Evolutionary conservation across 2,888 invertebrate genomes (phyloP).

Genomic region (Rhingia rostrata): DNA sequence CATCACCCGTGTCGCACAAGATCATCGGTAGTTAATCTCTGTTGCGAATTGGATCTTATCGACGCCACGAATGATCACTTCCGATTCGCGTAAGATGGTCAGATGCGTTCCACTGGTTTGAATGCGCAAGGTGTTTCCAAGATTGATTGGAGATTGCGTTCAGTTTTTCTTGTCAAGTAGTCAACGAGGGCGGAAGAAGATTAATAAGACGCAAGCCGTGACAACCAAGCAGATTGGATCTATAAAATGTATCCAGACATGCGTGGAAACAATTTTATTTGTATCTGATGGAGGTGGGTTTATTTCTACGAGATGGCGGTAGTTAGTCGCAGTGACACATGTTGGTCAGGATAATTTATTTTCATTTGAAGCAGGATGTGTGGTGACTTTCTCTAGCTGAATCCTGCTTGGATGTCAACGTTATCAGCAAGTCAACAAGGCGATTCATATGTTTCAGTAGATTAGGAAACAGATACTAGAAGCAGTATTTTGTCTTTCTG

Average conservation of each 20-base stretch:
- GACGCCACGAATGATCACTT: conserved; percentile 32
- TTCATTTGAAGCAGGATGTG: background rate
- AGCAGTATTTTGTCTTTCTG: too few relatives aligned
- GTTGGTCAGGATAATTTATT: background rate
- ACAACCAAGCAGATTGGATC: conserved; percentile 20
- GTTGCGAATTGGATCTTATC: conserved; percentile 23
- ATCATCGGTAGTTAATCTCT: conserved; percentile 39
- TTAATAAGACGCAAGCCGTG: conserved; percentile 6
- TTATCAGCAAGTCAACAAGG: too few relatives aligned
- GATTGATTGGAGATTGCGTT: conserved; percentile 1
- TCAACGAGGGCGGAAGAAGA: background rate
- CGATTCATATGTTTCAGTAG: too few relatives aligned
- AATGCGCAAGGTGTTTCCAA: conserved; percentile 36
- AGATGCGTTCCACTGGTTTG: conserved; percentile 47
- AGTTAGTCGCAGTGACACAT: conserved; percentile 32
- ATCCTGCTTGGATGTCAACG: too few relatives aligned
- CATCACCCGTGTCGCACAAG: conserved; percentile 22
- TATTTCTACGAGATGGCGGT: conserved; percentile 11
- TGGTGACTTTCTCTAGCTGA: background rate
- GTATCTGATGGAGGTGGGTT: conserved; percentile 8
- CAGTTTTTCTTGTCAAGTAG: conserved; percentile 7
- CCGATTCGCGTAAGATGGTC: conserved; percentile 33
- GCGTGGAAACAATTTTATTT: background rate
- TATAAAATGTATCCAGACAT: background rate
- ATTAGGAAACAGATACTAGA: too few relatives aligned